Percentiles rank a stretch among this genome's conserved stretches.
These are phyloP conservation scores for Eclectus roratus DNA, from an alignment of 2,113 vertebrate genomes.

Conservation along the genomic window DNA sequence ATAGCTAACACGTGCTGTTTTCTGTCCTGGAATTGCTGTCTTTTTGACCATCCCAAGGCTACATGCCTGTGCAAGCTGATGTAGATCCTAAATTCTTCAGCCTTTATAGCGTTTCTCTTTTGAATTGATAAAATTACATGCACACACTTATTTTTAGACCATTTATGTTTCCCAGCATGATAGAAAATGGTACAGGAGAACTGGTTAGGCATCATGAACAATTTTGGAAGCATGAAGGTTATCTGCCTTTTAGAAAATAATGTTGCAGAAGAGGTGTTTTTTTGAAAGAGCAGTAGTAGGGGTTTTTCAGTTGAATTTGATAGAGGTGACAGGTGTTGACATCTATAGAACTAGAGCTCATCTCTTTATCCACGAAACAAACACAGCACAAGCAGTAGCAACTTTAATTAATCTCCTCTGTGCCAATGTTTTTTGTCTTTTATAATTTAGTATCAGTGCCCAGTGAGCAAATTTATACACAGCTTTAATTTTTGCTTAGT, in stretches of 20 bases:
- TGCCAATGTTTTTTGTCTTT: not conserved
- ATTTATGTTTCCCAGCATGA: not conserved
- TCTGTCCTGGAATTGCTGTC: not conserved
- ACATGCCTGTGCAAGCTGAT: not conserved
- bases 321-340: not conserved
- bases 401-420: not conserved
- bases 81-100: not conserved
- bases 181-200: not conserved
- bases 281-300: not conserved
- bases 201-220: not conserved
- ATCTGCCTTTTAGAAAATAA: not conserved
- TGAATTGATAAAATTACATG: not conserved
- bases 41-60: not conserved
- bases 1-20: not conserved
- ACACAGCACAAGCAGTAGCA: not conserved
- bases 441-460: not conserved
- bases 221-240: not conserved
- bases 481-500: not conserved
- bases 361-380: not conserved
- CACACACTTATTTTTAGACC: not conserved
- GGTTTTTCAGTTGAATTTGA: not conserved
- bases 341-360: not conserved
- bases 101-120: not conserved
- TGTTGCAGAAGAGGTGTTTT: not conserved
- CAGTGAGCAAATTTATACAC: not conserved